Evolutionary conservation across 37 sponge, comb jelly and placozoan genomes (phyloP), one percentile per base, ranked within the genome.

Genomic region (Halisarca cf. caerulea): DNA sequence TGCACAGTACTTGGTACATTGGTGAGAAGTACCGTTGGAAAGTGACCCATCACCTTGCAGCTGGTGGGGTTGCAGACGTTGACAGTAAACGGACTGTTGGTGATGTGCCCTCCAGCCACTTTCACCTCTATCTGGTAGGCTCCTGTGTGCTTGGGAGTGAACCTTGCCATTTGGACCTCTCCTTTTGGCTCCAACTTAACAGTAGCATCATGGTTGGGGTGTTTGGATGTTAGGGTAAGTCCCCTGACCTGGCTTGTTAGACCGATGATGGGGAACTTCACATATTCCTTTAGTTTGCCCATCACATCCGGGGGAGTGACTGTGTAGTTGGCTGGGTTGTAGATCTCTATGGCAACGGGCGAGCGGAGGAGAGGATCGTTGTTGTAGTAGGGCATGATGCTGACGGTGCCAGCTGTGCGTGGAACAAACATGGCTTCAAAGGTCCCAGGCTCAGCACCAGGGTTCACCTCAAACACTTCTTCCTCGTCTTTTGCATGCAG

Each of bases 41-140:
- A 32, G 14, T 59, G 66, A 0, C 84, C 73, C 44, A 66, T 74
- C 15, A 89, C 20, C 36, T 51, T 83, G 61, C 87, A 87, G 28
- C 47, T 58, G n/a, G 80, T 84, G 3, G 95, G 95, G 39, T 95
- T 79, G 34, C 82, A 66, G 30, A 95, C 81, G 20, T 73, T 45
- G 5, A 88, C 80, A 2, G 74, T 41, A 62, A 88, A 82, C 0
- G 89, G 89, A 28, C 80, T 83, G 58, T 79, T 83, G 61, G 89
- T 68, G 25, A 88, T 44, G 69, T 73, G 70, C 4, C 66, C 64
- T 20, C 80, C 86, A 3, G 72, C 69, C 43, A 66, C 62, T 40
- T 66, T 88, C 37, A 95, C 89, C 23, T 83, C 42, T 6, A 95
- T 86, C 0, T 25, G 30, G 70, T 95, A 93, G n/a, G 89, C 81